Base-by-base conservation (phyloP, 2,113 vertebrate genomes). In the Sinocyclocheilus anshuiensis region DNA sequence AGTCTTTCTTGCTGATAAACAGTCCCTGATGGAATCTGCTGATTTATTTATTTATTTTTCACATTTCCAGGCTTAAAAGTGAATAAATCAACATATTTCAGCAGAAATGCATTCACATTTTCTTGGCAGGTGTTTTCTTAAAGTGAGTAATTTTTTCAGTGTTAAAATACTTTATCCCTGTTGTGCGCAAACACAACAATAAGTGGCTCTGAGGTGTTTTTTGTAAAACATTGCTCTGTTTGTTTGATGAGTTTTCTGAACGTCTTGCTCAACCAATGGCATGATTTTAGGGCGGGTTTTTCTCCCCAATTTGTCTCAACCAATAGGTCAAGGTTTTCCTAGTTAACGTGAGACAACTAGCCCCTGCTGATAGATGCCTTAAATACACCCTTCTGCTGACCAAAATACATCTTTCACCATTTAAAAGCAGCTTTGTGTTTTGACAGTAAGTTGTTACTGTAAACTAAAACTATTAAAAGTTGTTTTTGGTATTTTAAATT, bases 81-180 rank as follows among this genome's bases (percentile, higher is more conserved):
- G 84, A 36, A 88, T 83, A 86, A 24, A 59, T 63, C 20, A 71
- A 48, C 67, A 86, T 84, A 81, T n/a, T 67, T 86, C 67, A 67
- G 57, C 33, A 86, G 75, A 80, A 87, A 69, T 22, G 77, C 53
- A 8, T 24, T 48, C 12, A 48, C 45, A 3, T 48, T 48, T 48
- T 48, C 45, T 48, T 48, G 45, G 45, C 45, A 48, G 45, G 45
- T 48, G 45, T 12, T 48, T 48, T 69, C 29, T 33, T 67, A 67
- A 39, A 36, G 1, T 36, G 65, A 33, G 45, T 48, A 48, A 16
- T 67, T 69, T 69, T 15, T 69, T 7, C 65, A 67, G 63, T 67
- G 63, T 67, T 29, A 33, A 67, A 69, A 33, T 69, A 69, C 26
- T 59, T 50, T 16, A 53, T 53, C 50, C 50, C 50, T 53, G 50